Conservation (phyloP, 2,113 vertebrate species). For the Chamaetylas fuelleborni region DNA sequence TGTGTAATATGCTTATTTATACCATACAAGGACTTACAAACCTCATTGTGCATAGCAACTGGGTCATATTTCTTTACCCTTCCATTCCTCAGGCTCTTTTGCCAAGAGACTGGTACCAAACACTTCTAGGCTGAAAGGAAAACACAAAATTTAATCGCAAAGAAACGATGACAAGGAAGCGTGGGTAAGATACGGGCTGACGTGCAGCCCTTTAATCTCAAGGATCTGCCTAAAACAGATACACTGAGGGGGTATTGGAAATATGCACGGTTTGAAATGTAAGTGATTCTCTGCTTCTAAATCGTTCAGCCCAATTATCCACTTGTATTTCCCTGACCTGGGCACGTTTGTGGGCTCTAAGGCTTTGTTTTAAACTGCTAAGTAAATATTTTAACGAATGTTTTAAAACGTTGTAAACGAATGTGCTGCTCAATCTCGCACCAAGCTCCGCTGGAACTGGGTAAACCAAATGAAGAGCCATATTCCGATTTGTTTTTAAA, state of each 20-base stretch:
- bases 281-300: neutral
- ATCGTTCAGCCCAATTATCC: neutral
- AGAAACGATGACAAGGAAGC: conserved; percentile 37
- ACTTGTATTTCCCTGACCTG: neutral
- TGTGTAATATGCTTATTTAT: conserved; percentile 63
- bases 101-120: conserved; percentile 53
- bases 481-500: neutral
- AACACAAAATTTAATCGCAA: conserved; percentile 44
- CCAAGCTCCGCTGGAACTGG: neutral
- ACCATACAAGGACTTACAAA: conserved; percentile 65
- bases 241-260: neutral
- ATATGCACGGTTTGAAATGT: neutral
- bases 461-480: neutral
- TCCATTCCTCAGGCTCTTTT: conserved; percentile 49
- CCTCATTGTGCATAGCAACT: conserved; percentile 57
- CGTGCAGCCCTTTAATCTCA: neutral
- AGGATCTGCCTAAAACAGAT: conserved; percentile 26
- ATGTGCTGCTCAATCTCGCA: neutral
- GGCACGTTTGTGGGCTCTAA: neutral
- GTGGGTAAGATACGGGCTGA: conserved; percentile 35
- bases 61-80: conserved; percentile 54
- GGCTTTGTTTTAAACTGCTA: neutral
- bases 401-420: neutral
- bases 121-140: conserved; percentile 43
- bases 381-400: conserved; percentile 45